Percentiles rank a stretch among this genome's conserved stretches.
phyloP scores from a whole-genome alignment of 2,113 vertebrate genomes.

The Pelecanoides urinatrix region DNA sequence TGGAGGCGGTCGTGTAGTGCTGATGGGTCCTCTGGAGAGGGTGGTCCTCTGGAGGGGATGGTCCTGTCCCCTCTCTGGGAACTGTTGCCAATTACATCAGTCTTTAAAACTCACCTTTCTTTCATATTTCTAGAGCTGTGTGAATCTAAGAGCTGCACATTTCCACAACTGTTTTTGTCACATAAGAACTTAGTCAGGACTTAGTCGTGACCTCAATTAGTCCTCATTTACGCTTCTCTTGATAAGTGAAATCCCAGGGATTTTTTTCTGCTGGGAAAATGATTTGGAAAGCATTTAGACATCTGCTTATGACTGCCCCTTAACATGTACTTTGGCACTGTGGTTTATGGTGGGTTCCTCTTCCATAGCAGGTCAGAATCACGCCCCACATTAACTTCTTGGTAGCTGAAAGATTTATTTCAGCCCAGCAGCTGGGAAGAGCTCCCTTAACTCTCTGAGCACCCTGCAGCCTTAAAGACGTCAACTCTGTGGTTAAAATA shows the following conservation, averaged over 20 bases:
- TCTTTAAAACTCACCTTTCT: not conserved
- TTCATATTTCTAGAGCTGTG: not conserved
- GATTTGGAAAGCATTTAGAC: not conserved
- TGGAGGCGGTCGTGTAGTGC: not conserved
- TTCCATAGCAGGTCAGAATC: not conserved
- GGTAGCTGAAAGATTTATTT: not conserved
- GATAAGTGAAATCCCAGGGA: not conserved
- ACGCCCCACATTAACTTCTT: not conserved
- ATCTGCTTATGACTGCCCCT: not conserved
- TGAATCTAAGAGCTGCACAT: not conserved
- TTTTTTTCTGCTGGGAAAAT: not conserved
- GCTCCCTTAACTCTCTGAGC: not conserved
- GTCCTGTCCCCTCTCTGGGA: not conserved
- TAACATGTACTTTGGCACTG: not conserved
- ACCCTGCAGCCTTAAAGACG: not conserved
- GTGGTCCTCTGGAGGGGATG: not conserved
- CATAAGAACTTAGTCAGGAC: not conserved
- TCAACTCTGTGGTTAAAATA: not conserved
- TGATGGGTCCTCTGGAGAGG: not conserved
- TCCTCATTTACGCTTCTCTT: not conserved
- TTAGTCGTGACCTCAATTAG: not conserved
- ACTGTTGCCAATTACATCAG: not conserved
- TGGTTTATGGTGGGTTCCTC: not conserved
- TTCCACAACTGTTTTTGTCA: not conserved
- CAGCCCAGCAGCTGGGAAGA: not conserved